Conservation (phyloP, 2,113 vertebrate genomes). For the Rhipidura dahli region DNA sequence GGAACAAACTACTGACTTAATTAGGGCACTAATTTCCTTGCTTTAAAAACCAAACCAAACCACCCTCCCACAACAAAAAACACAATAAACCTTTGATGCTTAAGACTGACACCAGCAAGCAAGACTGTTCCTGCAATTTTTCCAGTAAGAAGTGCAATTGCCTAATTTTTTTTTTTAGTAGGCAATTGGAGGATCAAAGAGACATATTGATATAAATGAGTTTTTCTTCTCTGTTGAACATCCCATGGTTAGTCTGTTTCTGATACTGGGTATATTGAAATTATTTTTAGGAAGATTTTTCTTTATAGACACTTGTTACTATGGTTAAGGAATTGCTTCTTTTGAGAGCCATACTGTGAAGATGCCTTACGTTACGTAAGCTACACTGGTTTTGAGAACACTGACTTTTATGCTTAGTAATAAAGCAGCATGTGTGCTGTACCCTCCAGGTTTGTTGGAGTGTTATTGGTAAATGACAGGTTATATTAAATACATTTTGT, state of each 20-base stretch:
- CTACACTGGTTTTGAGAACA: not conserved
- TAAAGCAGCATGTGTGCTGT: not conserved
- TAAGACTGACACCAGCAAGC: not conserved
- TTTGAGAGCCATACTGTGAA: not conserved
- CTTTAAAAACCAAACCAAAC: not conserved
- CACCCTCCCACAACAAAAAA: too few species aligned
- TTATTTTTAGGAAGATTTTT: not conserved
- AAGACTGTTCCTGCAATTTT: not conserved
- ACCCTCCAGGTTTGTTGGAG: not conserved
- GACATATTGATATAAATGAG: not conserved
- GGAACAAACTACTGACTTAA: constrained; percentile 68
- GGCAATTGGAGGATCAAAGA: not conserved
- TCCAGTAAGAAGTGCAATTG: not conserved
- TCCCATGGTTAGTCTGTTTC: not conserved
- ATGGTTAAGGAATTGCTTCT: not conserved
- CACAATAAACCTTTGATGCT: not conserved
- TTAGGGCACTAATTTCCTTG: not conserved
- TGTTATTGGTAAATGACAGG: not conserved
- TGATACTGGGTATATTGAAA: not conserved
- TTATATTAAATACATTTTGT: not conserved
- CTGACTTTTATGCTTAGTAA: not conserved
- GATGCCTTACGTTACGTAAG: not conserved
- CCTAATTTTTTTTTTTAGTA: not conserved
- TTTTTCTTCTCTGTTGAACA: not conserved
- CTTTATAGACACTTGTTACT: not conserved